Base-by-base conservation (phyloP, 2,888 invertebrate genomes). In the Drosophila lacicola region DNA sequence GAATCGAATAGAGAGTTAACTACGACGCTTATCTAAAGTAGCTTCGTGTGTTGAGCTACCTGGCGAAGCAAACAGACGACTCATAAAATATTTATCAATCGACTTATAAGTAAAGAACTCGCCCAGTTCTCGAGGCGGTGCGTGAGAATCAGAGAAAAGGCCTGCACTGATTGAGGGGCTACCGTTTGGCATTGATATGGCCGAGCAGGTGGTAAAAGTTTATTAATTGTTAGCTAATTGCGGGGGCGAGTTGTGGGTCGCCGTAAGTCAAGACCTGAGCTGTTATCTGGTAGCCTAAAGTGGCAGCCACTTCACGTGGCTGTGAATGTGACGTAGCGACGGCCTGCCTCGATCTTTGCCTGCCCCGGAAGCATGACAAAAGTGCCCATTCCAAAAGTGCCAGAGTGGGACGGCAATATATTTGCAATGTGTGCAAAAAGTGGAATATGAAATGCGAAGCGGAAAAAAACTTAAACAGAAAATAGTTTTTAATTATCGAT, bases 401-500 rank as follows among this genome's bases (percentile, higher is more conserved):
- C 8, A 11, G 10, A 63, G 9, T n/a, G 4, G 14, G 45, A 45
- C n/a, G 14, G 45, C 53, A 19, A 29, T 21, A 19, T n/a, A 19
- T 33, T 36, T 25, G 11, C 4, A 21, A 21, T 13, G 17, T 34
- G 46, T 34, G 39, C 37, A 34, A 62, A 19, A 10, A 33, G 19
- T 13, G 5, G 25, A 45, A 53, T 46, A 54, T 36, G 33, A 61
- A 73, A 56, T 36, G 50, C 57, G 46, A 72, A 54, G 60, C 68
- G 65, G 33, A 63, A 66, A 62, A 69, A 60, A 75, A 65, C 50
- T 74, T 70, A 61, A 65, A 68, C 71, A 67, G 74, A 77, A 83
- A 82, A 88, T 82, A 77, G 79, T 85, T 88, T 82, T 84, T 87
- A 88, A 83, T 88, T 90, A 82, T 82, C 75, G 82, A 90, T 85